Evolutionary conservation across 37 sponge, comb jelly and placozoan species (phyloP).

Genomic region (Cliona cf. orientalis): DNA sequence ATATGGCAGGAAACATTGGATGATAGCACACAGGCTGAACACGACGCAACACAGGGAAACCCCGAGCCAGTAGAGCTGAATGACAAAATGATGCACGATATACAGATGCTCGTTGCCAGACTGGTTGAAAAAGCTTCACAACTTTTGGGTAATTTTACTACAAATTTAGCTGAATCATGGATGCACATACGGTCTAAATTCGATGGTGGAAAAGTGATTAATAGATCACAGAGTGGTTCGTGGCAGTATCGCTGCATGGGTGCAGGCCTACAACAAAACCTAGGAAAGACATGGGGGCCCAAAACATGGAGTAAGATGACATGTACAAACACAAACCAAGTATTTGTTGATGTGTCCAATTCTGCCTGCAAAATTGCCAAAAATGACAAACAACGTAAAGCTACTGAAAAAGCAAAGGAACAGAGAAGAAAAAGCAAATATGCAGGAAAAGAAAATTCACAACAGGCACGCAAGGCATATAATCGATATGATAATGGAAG

Average conservation of each 20-base stretch:
- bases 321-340: not conserved
- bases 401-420: conserved; percentile 20
- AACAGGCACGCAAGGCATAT: conserved; percentile 19
- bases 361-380: not conserved
- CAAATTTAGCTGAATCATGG: conserved; percentile 49
- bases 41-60: conserved; percentile 16
- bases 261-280: conserved; percentile 33
- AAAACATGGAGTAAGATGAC: conserved; percentile 11
- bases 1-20: conserved; percentile 6
- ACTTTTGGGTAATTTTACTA: conserved; percentile 42
- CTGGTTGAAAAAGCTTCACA: conserved; percentile 28
- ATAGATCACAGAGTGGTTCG: conserved; percentile 35
- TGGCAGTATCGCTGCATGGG: conserved; percentile 31
- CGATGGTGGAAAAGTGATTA: conserved; percentile 57
- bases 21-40: not conserved
- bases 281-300: conserved; percentile 36
- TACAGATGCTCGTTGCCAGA: not conserved
- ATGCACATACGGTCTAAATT: conserved; percentile 54
- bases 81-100: conserved; percentile 15
- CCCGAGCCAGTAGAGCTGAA: not conserved
- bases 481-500: conserved; percentile 4
- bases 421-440: conserved; percentile 3
- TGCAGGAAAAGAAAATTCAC: not conserved
- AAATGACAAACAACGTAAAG: conserved; percentile 18
- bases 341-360: not conserved